Conservation (phyloP, 2,113 vertebrate species). For the Triplophysa tibetana region DNA sequence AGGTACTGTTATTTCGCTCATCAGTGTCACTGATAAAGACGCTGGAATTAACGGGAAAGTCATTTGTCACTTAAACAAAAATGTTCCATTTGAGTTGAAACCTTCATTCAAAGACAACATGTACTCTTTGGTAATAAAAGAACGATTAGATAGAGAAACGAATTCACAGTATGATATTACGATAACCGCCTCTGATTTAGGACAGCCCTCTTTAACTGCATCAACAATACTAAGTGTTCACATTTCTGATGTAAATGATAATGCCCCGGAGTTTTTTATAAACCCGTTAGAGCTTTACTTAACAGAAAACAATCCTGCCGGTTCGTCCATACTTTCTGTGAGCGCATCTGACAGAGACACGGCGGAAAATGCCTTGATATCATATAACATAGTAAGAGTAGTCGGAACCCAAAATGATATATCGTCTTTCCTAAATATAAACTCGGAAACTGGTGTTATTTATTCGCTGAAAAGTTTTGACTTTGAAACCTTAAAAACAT, state of each 20-base stretch:
- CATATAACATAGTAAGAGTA: slow-evolving; percentile 60
- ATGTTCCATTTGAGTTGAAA: slow-evolving; percentile 68
- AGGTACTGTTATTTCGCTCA: slow-evolving; percentile 67
- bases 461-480: slow-evolving; percentile 33
- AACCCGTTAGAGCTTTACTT: slow-evolving; percentile 65
- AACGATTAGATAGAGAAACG: slow-evolving; percentile 61
- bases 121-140: slow-evolving; percentile 67
- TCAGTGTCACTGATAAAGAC: slow-evolving; percentile 67
- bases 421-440: slow-evolving; percentile 47
- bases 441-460: slow-evolving; percentile 58
- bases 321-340: slow-evolving; percentile 57
- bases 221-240: slow-evolving; percentile 32
- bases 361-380: slow-evolving; percentile 62
- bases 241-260: slow-evolving; percentile 64
- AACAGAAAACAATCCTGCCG: slow-evolving; percentile 65
- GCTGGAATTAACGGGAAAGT: slow-evolving; percentile 68
- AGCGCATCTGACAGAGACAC: slow-evolving; percentile 65
- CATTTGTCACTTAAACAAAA: slow-evolving; percentile 53
- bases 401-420: slow-evolving; percentile 9
- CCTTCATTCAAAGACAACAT: slow-evolving; percentile 67
- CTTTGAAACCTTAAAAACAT: slow-evolving; percentile 33
- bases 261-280: slow-evolving; percentile 56
- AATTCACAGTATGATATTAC: slow-evolving; percentile 62
- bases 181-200: slow-evolving; percentile 60
- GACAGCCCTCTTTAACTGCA: slow-evolving; percentile 43